Percentiles rank a stretch among this genome's conserved stretches.
phyloP scores from a whole-genome alignment of 2,888 invertebrate genomes.

The Callyntrura guangdongensis region DNA sequence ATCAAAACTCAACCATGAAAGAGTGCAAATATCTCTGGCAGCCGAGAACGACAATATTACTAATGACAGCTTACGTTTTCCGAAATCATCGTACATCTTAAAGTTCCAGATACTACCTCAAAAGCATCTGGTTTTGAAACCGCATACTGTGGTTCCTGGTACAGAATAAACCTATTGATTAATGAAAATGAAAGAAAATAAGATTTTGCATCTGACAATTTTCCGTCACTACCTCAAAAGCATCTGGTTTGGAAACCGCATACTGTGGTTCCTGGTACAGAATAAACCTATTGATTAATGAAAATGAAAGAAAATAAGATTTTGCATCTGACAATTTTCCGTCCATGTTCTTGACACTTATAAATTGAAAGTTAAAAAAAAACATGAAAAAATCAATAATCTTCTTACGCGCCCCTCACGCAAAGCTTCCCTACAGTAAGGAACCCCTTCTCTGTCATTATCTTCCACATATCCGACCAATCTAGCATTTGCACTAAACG shows the following conservation, averaged over 20 bases:
- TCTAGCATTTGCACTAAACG: constrained; percentile 42
- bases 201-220: constrained; percentile 35
- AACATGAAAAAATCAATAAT: not conserved
- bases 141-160: constrained; percentile 44
- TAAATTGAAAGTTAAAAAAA: too few relatives aligned
- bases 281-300: constrained; percentile 35
- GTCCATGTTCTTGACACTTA: too few relatives aligned
- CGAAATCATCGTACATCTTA: constrained; percentile 55
- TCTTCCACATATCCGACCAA: constrained; percentile 63
- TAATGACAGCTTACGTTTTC: constrained; percentile 36
- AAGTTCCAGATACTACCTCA: constrained; percentile 49
- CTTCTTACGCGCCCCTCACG: constrained; percentile 64
- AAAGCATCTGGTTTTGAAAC: constrained; percentile 31
- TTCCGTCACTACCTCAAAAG: constrained; percentile 50
- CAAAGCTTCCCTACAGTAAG: constrained; percentile 55
- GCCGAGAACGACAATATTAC: too few relatives aligned
- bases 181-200: not conserved
- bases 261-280: constrained; percentile 57
- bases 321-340: constrained; percentile 51
- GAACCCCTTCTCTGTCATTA: constrained; percentile 52
- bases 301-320: not conserved
- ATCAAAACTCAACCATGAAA: not conserved
- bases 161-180: constrained; percentile 55
- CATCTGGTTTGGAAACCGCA: constrained; percentile 11
- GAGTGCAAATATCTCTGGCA: too few relatives aligned